Percentiles rank a stretch among this genome's conserved stretches.
phyloP scores from a whole-genome alignment of 2,888 invertebrate species.

The Drosophila sordidula region DNA sequence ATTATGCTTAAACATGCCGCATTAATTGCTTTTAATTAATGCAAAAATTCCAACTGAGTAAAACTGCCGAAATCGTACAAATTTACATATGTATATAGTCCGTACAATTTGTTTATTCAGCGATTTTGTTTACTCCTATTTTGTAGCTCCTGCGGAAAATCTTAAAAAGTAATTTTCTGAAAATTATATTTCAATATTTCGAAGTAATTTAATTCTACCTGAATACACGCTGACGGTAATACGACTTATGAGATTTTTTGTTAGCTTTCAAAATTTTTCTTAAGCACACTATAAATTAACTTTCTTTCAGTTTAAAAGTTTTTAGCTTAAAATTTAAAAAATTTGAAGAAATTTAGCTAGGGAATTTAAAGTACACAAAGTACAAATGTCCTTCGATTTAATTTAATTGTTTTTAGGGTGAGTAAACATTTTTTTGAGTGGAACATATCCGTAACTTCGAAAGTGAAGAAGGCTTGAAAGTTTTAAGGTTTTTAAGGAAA shows the following conservation, averaged over 20 bases:
- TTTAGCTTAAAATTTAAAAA: not conserved
- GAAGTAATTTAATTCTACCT: too few species aligned
- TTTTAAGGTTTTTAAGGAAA: too few species aligned
- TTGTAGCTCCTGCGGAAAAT: not conserved
- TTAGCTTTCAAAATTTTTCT: not conserved
- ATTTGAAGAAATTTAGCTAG: not conserved
- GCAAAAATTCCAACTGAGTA: constrained; percentile 1
- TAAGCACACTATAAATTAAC: too few species aligned
- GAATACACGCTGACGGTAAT: not conserved
- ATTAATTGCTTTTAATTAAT: not conserved
- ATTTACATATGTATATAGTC: not conserved
- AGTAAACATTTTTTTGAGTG: too few species aligned
- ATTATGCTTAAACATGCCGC: constrained; percentile 34
- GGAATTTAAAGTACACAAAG: too few species aligned
- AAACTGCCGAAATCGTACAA: constrained; percentile 1
- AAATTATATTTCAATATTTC: not conserved
- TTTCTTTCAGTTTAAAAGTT: not conserved
- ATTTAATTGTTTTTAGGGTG: too few species aligned
- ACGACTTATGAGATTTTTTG: not conserved
- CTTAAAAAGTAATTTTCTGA: not conserved
- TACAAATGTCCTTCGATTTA: too few species aligned
- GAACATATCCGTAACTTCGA: too few species aligned
- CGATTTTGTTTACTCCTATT: not conserved
- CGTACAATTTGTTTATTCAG: too few species aligned
- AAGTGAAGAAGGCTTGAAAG: too few species aligned